These are phyloP conservation scores for Sepiola atlantica DNA, from an alignment of 2,888 invertebrate species.

Conservation along the genomic window DNA sequence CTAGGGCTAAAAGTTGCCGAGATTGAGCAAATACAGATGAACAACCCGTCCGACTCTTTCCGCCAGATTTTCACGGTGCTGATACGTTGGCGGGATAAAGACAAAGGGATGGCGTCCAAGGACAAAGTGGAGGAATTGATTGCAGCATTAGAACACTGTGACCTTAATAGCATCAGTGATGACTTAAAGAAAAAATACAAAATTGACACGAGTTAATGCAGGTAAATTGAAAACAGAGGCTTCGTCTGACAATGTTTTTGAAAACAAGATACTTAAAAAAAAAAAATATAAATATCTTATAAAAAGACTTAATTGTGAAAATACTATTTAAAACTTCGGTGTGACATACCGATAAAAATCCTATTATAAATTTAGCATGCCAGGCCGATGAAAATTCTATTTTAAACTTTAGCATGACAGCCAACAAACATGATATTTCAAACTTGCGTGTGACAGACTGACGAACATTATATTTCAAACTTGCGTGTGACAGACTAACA, in stretches of 20 bases:
- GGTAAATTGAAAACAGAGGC: conserved; percentile 17
- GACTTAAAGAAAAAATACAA: conserved; percentile 50
- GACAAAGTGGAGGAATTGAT: conserved; percentile 51
- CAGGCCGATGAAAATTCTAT: too few relatives aligned
- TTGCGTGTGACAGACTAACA: too few relatives aligned
- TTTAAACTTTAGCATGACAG: too few relatives aligned
- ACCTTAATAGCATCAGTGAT: conserved; percentile 53
- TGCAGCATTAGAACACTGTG: conserved; percentile 53
- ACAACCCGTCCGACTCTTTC: conserved; percentile 53
- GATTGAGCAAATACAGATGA: conserved; percentile 55
- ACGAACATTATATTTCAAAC: too few relatives aligned
- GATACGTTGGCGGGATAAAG: conserved; percentile 45
- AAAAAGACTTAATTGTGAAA: too few relatives aligned
- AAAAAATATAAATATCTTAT: not conserved
- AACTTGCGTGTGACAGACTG: too few relatives aligned
- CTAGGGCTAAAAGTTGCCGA: conserved; percentile 52
- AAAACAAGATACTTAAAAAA: not conserved
- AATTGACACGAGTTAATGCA: conserved; percentile 23
- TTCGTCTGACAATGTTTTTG: not conserved
- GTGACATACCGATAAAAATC: too few relatives aligned
- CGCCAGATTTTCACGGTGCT: conserved; percentile 55
- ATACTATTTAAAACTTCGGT: not conserved
- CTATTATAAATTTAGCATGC: too few relatives aligned
- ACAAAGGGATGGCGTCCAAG: conserved; percentile 50
- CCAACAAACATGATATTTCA: too few relatives aligned